Evolutionary conservation across 1,140 invertebrate species (phyloP).

Genomic region (Drosophila ercepeae): DNA sequence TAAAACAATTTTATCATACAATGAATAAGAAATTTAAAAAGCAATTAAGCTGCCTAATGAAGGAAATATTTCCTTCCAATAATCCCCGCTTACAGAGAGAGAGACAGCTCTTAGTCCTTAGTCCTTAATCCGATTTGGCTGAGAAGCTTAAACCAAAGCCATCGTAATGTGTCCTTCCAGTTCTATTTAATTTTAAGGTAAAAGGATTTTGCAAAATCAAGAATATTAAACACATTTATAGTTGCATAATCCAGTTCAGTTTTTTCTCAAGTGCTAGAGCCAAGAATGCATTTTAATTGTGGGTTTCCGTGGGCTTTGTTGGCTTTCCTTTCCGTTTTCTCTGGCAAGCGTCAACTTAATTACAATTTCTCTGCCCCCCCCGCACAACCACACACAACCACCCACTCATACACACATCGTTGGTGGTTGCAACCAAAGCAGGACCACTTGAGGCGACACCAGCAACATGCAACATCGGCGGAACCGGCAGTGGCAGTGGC

Average conservation of each 20-base stretch:
- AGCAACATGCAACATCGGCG: slow-evolving; percentile 51
- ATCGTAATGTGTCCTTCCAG: slow-evolving; percentile 1
- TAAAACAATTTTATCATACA: neutral
- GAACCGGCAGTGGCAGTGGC: slow-evolving; percentile 7
- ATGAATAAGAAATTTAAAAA: neutral
- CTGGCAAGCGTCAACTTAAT: slow-evolving; percentile 73
- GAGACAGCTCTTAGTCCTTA: slow-evolving; percentile 6
- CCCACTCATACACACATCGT: slow-evolving; percentile 26
- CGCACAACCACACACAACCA: slow-evolving; percentile 24
- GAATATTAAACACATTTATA: neutral
- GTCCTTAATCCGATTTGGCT: slow-evolving; percentile 32
- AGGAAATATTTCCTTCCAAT: neutral
- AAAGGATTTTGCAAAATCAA: too few relatives aligned
- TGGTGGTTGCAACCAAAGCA: slow-evolving; percentile 76
- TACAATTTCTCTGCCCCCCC: slow-evolving; percentile 69
- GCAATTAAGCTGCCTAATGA: neutral
- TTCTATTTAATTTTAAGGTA: neutral
- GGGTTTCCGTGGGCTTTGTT: slow-evolving; percentile 45
- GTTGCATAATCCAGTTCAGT: neutral
- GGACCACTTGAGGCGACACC: slow-evolving; percentile 78
- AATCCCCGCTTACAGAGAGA: slow-evolving; percentile 20
- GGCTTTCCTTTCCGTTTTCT: slow-evolving; percentile 27
- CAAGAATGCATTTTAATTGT: slow-evolving; percentile 55
- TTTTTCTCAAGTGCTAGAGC: neutral
- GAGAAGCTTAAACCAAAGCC: slow-evolving; percentile 14